These are phyloP conservation scores for Enteromius trimaculatus DNA, from an alignment of 2,797 vertebrate species.

Conservation along the genomic window DNA sequence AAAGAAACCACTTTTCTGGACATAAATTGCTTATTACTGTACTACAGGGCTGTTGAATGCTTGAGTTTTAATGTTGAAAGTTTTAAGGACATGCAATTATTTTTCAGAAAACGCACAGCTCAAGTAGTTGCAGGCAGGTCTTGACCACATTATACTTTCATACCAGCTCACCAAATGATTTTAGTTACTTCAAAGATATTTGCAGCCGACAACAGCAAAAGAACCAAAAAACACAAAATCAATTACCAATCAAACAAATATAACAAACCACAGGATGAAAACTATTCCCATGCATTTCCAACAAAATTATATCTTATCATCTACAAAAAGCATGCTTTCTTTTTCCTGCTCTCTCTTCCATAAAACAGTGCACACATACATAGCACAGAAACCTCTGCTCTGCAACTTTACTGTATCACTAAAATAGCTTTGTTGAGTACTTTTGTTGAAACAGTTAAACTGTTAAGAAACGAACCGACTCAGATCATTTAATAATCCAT, in stretches of 20 bases:
- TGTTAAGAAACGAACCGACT: neutral
- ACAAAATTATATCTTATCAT: neutral
- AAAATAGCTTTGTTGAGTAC: neutral
- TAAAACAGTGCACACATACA: neutral
- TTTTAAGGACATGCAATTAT: neutral
- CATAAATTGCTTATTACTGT: neutral
- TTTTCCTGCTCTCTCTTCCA: no score
- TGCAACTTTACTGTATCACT: neutral
- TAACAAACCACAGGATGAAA: neutral
- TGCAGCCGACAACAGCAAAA: neutral
- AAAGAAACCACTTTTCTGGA: neutral
- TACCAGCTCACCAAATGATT: neutral
- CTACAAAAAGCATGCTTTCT: neutral
- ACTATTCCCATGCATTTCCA: neutral
- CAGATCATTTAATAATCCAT: neutral
- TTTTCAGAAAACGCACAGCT: neutral
- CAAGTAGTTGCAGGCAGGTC: neutral
- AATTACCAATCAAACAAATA: neutral
- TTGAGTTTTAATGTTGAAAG: neutral
- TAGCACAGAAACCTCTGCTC: neutral
- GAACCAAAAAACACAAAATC: neutral
- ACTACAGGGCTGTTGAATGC: neutral
- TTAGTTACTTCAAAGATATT: neutral
- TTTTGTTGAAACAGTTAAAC: neutral
- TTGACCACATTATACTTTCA: neutral